Conservation (phyloP, 2,113 vertebrate genomes). For the Lanius collurio region DNA sequence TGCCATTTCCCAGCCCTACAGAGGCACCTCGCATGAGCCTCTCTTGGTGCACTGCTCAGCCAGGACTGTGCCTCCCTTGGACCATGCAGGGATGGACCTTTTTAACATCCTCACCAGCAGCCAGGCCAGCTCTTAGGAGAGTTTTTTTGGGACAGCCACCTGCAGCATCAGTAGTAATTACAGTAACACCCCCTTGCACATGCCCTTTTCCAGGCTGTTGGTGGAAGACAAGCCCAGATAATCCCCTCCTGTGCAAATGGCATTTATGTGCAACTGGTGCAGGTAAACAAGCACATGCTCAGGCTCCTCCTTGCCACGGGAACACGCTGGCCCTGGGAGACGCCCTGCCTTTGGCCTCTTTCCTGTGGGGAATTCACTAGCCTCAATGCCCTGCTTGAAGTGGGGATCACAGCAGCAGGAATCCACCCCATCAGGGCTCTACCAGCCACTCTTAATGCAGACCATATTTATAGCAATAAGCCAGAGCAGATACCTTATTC, state of each 20-base stretch:
- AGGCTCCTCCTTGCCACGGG: not conserved
- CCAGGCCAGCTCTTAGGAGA: not conserved
- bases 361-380: not conserved
- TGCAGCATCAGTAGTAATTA: not conserved
- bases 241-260: not conserved
- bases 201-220: not conserved
- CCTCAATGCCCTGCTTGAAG: not conserved
- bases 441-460: not conserved
- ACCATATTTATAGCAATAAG: not conserved
- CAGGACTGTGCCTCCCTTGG: not conserved
- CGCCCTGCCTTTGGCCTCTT: constrained; percentile 4
- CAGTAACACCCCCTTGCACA: not conserved
- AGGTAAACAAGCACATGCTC: not conserved
- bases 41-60: not conserved
- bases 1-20: not conserved
- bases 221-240: not conserved
- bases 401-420: not conserved
- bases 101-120: not conserved
- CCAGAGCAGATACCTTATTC: not conserved
- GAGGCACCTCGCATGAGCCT: not conserved
- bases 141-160: not conserved
- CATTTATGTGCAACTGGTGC: not conserved
- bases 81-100: rapidly evolving
- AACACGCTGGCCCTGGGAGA: not conserved
- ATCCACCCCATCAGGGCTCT: not conserved